A percentile compares a stretch with the other conserved stretches of the same genome.
These are phyloP conservation scores for Brotula barbata DNA, from an alignment of 2,797 vertebrate genomes.

Conservation along the genomic window DNA sequence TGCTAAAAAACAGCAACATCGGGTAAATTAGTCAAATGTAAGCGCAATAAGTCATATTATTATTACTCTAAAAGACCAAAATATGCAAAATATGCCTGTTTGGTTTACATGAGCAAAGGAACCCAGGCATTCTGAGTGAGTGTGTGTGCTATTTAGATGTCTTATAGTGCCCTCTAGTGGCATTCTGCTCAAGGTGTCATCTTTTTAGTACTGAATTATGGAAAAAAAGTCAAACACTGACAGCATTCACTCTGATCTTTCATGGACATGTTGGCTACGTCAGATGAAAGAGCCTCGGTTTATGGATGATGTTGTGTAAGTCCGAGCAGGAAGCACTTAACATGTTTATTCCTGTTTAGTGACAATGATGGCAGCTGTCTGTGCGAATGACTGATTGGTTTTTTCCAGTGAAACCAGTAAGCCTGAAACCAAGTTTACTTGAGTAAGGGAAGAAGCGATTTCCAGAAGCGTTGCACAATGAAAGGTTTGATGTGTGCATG, in stretches of 20 bases:
- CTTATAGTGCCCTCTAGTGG: slow-evolving; percentile 65
- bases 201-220: not conserved
- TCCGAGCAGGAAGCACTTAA: not conserved
- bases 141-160: slow-evolving; percentile 17
- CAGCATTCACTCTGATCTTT: slow-evolving; percentile 6
- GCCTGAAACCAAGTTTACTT: slow-evolving; percentile 23
- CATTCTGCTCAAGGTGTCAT: not conserved
- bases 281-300: not conserved
- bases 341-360: not conserved
- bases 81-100: slow-evolving; percentile 4
- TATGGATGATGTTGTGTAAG: not conserved
- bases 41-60: too few species aligned
- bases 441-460: slow-evolving; percentile 10
- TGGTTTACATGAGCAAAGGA: too few species aligned
- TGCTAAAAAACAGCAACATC: not conserved
- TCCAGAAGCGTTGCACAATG: slow-evolving; percentile 26
- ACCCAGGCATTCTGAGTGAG: not conserved
- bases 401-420: slow-evolving; percentile 42
- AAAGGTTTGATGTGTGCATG: slow-evolving; percentile 28
- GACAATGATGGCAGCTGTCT: not conserved
- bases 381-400: not conserved
- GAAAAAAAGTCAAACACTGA: slow-evolving; percentile 14
- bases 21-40: too few species aligned
- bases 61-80: too few species aligned
- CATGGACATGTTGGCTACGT: slow-evolving; percentile 23